These are phyloP conservation scores for Siniperca scherzeri DNA, from an alignment of 2,797 vertebrate genomes.

Conservation along the genomic window DNA sequence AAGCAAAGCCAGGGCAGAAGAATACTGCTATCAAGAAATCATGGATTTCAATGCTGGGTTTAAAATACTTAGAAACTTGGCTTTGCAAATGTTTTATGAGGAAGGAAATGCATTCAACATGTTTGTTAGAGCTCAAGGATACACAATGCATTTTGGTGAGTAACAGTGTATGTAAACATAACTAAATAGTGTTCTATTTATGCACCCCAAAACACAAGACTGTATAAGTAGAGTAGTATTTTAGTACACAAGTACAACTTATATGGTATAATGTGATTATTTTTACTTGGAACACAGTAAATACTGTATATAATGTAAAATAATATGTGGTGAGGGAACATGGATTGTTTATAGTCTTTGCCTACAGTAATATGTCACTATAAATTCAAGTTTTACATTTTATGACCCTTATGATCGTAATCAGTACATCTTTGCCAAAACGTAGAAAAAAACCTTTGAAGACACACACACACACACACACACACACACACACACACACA, in stretches of 20 bases:
- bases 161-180: not conserved
- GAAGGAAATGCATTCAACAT: not conserved
- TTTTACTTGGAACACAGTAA: not conserved
- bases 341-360: conserved; percentile 1
- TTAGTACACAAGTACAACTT: not conserved
- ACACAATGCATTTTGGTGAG: not conserved
- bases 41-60: not conserved
- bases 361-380: conserved; percentile 22
- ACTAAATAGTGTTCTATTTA: not conserved
- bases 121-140: not conserved
- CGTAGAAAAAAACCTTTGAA: conserved; percentile 44
- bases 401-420: conserved; percentile 32
- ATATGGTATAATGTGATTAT: rapidly evolving
- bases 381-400: conserved; percentile 31
- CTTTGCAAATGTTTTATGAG: not conserved
- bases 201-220: not conserved
- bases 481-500: conserved; percentile 38
- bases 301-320: not conserved
- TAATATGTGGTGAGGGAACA: not conserved
- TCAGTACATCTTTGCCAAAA: conserved; percentile 42
- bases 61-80: not conserved
- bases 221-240: not conserved
- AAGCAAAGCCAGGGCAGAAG: not conserved
- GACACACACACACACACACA: conserved; percentile 16
- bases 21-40: not conserved